Evolutionary conservation across 2,888 invertebrate genomes (phyloP).

Genomic region (Ashinkailepas kermadecensis): DNA sequence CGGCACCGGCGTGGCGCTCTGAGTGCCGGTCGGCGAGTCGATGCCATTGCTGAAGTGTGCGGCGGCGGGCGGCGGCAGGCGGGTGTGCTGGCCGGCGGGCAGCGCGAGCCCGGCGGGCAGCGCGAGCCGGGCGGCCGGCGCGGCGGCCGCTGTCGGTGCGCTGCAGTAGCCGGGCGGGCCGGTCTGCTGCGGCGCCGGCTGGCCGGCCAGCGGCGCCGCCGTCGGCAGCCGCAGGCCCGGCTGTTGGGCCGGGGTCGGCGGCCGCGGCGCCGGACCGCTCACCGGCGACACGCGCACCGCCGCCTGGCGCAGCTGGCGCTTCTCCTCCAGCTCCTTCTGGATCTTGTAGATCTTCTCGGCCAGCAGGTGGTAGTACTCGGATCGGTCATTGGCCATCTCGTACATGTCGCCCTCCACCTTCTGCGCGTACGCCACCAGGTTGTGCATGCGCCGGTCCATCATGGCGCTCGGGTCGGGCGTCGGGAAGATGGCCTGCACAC

Average conservation of each 20-base stretch:
- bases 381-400: conserved; percentile 81
- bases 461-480: conserved; percentile 89
- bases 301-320: conserved; percentile 81
- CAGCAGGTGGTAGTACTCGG: conserved; percentile 69
- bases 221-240: conserved; percentile 11
- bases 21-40: too few species aligned
- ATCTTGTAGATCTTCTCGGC: conserved; percentile 99
- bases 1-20: too few species aligned
- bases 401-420: conserved; percentile 99
- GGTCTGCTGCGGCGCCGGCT: not conserved
- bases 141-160: not conserved
- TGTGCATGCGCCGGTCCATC: conserved; percentile 96
- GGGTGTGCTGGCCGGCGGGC: not conserved
- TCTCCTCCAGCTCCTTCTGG: conserved; percentile 80
- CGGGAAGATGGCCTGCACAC: conserved; percentile 98
- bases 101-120: not conserved
- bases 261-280: too few species aligned
- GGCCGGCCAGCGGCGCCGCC: not conserved
- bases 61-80: not conserved
- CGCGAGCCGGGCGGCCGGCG: not conserved
- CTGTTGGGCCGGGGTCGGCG: conserved; percentile 40
- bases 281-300: conserved; percentile 27
- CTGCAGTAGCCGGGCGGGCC: not conserved
- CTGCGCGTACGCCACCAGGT: conserved; percentile 92
- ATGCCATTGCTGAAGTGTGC: conserved; percentile 1